Base-by-base conservation (phyloP, 2,888 invertebrate species). In the Netelia fuscicornis region DNA sequence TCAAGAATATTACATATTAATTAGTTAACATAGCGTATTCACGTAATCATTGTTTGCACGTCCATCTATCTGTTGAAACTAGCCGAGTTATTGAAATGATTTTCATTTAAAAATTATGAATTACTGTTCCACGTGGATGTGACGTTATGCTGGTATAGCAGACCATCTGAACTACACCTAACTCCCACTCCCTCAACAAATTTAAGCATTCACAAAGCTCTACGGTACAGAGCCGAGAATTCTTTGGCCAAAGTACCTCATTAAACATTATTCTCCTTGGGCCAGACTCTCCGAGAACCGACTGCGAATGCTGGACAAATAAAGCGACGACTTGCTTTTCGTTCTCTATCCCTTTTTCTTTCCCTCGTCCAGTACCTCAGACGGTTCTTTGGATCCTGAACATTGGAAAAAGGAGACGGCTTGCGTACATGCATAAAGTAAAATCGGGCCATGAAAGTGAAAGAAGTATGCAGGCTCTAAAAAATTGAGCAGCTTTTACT, bases 171-270 rank as follows among this genome's bases (percentile, higher is more conserved):
- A 44, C 30, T 65, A 25, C 42, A 65, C 30, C 42, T 37, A 11
- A 20, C 30, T 65, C 42, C 42, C 30, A 2, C n/a, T 17, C 6
- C 13, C 10, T 64, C 42, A 17, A 65, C 70, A 48, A 78, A 78
- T 58, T 42, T 68, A 48, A 78, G 62, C 60, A 64, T 64, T 71
- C 68, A 68, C 48, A 58, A 77, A 54, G 25, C 60, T 60, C 44
- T 10, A 23, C 37, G 37, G 20, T 25, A 54, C 67, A 65, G 44
- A 44, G 30, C 44, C 17, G 65, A 30, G 20, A 56, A 81, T 81
- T 81, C 54, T 76, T 70, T 64, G 17, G 58, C 58, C 68, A 70
- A 81, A 81, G 75, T 81, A 75, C 81, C 81, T 70, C 81, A 75
- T 81, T 81, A 81, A 81, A 62, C 54, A 62, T 81, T 75, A 72